Evolutionary conservation across 2,113 vertebrate genomes (phyloP), one percentile per base, ranked within the genome.

Genomic region (Suncus etruscus): DNA sequence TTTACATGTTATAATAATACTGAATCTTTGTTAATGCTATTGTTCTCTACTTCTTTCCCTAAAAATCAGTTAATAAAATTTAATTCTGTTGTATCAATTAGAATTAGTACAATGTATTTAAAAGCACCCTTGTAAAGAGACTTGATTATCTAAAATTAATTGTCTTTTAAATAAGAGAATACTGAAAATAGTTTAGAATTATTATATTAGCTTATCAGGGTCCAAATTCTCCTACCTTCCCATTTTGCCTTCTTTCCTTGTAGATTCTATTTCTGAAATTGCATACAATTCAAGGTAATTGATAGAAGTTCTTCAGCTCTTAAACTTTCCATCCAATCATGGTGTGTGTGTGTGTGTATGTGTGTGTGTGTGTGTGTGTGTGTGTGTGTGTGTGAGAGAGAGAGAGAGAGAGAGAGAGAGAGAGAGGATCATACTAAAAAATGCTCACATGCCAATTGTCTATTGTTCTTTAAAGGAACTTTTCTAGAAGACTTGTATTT

Each of bases 31-130:
- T 82, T 77, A 58, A 89, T 75, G 68, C 79, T 83, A 76, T 76
- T 89, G 25, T 3, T 27, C 3, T 4, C 11, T 1, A 27, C 7
- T 22, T 4, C 3, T 4, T 12, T 15, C 5, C 5, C 11, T 22
- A 72, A 65, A 65, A 20, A 82, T 83, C 25, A 39, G 50, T 58
- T 83, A 88, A 65, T 65, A 32, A 81, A 76, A 39, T 75, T 89
- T 84, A 66, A 68, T 25, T 68, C 0, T 0, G 47, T 70, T 25
- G 0, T 84, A 45, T 51, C 11, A 73, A 11, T 70, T 74, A 50
- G 6, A 10, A 45, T 95, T 89, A 87, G 4, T 89, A 68, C 16
- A 27, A 47, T 39, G 31, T 24, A 82, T 70, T 87, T 86, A 76
- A 65, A 11, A 72, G 22, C 31, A 82, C 79, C 25, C 63, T 91